Conservation (phyloP, 1,140 invertebrate genomes). For the Drosophila truncata region DNA sequence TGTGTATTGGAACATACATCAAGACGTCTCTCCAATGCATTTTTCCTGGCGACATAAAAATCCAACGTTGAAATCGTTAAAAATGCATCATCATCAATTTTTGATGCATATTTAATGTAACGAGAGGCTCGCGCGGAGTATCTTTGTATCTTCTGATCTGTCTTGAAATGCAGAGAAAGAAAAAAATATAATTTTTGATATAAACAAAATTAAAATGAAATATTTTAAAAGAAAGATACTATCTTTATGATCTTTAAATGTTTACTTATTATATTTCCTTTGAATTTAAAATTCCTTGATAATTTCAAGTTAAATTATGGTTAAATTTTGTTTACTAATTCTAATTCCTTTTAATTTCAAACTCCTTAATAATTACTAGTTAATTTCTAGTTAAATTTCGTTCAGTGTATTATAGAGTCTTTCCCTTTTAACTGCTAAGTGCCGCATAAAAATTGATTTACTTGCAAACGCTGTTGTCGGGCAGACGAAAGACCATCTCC, state of each 20-base stretch:
- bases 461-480: constrained; percentile 47
- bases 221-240: no score
- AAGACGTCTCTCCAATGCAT: constrained; percentile 68
- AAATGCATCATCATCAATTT: constrained; percentile 85
- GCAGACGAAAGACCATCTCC: constrained; percentile 19
- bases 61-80: constrained; percentile 79
- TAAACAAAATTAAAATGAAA: background rate
- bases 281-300: no score
- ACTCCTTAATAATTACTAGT: no score
- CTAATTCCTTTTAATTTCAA: background rate
- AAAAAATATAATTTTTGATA: background rate
- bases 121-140: constrained; percentile 40
- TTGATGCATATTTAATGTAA: constrained; percentile 84
- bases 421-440: constrained; percentile 73
- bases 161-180: background rate
- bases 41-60: constrained; percentile 69
- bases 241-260: no score
- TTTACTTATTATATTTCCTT: no score
- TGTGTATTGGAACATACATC: constrained; percentile 56
- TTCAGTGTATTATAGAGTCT: constrained; percentile 6
- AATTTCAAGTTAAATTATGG: no score
- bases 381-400: background rate
- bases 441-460: constrained; percentile 82
- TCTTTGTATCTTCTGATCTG: constrained; percentile 37
- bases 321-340: no score